Percentiles rank a stretch among this genome's conserved stretches.
These are phyloP conservation scores for Yasuhikotakia modesta DNA, from an alignment of 2,797 vertebrate species.

Conservation along the genomic window DNA sequence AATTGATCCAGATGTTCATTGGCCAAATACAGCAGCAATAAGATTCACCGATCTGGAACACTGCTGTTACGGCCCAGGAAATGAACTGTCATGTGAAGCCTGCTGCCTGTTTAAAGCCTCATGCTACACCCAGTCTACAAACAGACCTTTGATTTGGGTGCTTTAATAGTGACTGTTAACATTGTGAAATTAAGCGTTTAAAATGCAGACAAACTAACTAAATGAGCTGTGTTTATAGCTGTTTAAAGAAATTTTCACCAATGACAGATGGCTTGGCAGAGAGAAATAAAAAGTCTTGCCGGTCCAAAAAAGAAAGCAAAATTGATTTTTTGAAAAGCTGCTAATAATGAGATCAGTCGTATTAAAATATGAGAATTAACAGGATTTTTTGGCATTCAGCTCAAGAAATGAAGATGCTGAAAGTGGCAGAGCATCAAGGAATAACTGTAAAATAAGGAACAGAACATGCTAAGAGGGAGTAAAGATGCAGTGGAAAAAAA, in stretches of 20 bases:
- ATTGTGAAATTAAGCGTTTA: background rate
- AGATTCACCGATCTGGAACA: too few species aligned
- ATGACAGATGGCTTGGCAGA: slow-evolving; percentile 28
- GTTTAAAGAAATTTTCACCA: slow-evolving; percentile 14
- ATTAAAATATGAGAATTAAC: slow-evolving; percentile 2
- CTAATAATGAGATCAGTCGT: background rate
- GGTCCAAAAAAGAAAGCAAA: background rate
- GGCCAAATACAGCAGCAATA: too few species aligned
- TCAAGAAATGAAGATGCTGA: background rate
- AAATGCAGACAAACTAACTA: slow-evolving; percentile 33
- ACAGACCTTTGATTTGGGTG: too few species aligned
- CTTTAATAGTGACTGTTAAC: too few species aligned
- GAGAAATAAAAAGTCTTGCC: slow-evolving; percentile 1
- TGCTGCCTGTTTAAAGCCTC: too few species aligned
- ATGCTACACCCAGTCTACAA: too few species aligned
- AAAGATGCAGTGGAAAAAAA: background rate
- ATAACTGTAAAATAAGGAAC: slow-evolving; percentile 26
- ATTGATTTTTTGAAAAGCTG: background rate
- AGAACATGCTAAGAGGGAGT: background rate
- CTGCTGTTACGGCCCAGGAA: too few species aligned
- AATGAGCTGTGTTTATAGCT: slow-evolving; percentile 15
- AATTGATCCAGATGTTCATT: too few species aligned
- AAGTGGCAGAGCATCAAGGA: slow-evolving; percentile 8
- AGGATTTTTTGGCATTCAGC: background rate
- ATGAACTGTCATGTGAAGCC: too few species aligned